phyloP scores from a whole-genome alignment of 2,113 vertebrate species.

The Megalops atlanticus region DNA sequence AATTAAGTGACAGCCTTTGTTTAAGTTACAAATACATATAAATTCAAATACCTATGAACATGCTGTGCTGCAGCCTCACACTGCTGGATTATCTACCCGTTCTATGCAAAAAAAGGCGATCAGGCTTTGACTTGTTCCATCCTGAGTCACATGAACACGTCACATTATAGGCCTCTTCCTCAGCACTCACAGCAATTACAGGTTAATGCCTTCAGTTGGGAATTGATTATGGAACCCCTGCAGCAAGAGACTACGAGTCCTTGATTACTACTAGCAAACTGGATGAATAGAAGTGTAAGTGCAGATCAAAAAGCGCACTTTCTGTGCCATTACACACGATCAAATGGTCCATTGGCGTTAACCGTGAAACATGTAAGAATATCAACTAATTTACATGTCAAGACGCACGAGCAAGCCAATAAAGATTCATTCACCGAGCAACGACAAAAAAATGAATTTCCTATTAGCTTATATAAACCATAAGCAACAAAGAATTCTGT shows the following conservation, averaged over 20 bases:
- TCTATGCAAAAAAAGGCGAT: not conserved
- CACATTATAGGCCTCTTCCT: not conserved
- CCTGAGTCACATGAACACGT: not conserved
- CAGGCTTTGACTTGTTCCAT: not conserved
- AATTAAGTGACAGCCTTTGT: too few species aligned
- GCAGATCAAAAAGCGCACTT: too few species aligned
- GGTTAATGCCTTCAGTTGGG: too few species aligned
- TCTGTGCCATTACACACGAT: too few species aligned
- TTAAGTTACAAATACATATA: too few species aligned
- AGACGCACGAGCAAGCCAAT: not conserved
- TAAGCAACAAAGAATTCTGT: not conserved
- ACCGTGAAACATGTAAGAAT: too few species aligned
- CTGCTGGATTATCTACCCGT: not conserved
- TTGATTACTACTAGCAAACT: not conserved
- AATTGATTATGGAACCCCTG: too few species aligned
- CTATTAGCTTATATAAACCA: not conserved
- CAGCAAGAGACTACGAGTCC: not conserved
- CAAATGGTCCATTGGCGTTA: too few species aligned
- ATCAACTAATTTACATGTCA: too few species aligned
- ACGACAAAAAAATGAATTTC: conserved; percentile 3
- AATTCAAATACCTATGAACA: not conserved
- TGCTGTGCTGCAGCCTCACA: not conserved
- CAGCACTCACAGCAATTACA: not conserved
- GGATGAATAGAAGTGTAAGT: too few species aligned
- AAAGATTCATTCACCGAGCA: not conserved